A percentile compares a stretch with the other conserved stretches of the same genome.
These are phyloP conservation scores for Muricea muricata DNA, from an alignment of 92 coral and sea anemone genomes.

Conservation along the genomic window DNA sequence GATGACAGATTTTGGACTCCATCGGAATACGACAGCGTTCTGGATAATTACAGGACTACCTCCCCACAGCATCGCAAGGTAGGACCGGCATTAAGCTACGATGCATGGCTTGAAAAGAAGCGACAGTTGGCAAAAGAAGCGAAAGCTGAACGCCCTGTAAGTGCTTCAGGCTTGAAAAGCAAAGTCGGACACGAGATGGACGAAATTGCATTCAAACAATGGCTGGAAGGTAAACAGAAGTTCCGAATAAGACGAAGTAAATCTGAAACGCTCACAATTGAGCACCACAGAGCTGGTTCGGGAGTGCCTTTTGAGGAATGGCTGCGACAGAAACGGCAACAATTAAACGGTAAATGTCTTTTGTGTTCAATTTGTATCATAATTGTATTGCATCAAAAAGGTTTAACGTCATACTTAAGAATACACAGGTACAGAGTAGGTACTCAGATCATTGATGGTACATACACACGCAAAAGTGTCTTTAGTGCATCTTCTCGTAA, in stretches of 20 bases:
- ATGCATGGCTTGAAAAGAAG: conserved; percentile 88
- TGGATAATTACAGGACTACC: not conserved
- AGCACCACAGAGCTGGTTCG: conserved; percentile 2
- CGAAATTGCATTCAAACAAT: conserved; percentile 73
- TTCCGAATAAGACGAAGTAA: conserved; percentile 24
- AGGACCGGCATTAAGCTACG: conserved; percentile 49
- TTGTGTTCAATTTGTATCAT: no score
- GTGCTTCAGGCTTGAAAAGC: conserved; percentile 65
- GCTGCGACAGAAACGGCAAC: conserved; percentile 24
- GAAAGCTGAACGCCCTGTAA: conserved; percentile 56
- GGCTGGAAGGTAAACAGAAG: conserved; percentile 83
- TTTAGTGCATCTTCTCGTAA: no score
- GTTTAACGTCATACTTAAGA: not conserved
- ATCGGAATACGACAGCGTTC: not conserved
- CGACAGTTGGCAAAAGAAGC: conserved; percentile 53
- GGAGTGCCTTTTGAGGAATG: conserved; percentile 31
- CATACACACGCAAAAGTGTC: no score
- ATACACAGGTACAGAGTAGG: no score
- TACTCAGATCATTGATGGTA: no score
- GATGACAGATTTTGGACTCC: not conserved
- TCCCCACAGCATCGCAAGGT: not conserved
- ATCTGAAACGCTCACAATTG: not conserved
- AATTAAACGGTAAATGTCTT: conserved; percentile 30
- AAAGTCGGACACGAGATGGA: conserved; percentile 68
- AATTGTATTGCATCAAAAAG: not conserved